These are phyloP conservation scores for Leptatherina wallacei DNA, from an alignment of 2,797 vertebrate genomes.

Conservation along the genomic window DNA sequence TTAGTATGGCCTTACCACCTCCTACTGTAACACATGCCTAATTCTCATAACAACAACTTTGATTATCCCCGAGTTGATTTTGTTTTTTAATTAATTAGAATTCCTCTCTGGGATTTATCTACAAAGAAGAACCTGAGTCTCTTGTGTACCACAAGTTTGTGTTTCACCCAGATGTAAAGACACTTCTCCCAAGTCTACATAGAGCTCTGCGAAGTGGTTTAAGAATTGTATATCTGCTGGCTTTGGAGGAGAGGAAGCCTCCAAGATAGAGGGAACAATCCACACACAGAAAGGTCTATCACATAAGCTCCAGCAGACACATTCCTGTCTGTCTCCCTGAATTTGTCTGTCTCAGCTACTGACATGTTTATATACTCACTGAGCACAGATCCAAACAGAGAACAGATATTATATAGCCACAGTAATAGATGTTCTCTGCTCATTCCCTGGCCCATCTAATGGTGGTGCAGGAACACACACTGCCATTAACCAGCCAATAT, in stretches of 20 bases:
- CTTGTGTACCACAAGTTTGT: background rate
- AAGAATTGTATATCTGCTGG: slow-evolving; percentile 20
- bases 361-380: slow-evolving; percentile 63
- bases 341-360: slow-evolving; percentile 43
- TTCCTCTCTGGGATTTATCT: background rate
- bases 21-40: too few species aligned
- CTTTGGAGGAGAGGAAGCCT: slow-evolving; percentile 13
- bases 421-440: slow-evolving; percentile 45
- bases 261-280: background rate
- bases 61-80: background rate
- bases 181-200: background rate
- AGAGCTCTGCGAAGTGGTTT: background rate
- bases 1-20: background rate
- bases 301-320: slow-evolving; percentile 53
- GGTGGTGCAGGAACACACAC: background rate
- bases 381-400: slow-evolving; percentile 53
- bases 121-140: background rate
- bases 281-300: slow-evolving; percentile 51
- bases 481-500: background rate
- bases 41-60: background rate
- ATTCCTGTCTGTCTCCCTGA: slow-evolving; percentile 40
- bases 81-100: background rate
- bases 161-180: background rate
- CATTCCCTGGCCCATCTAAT: slow-evolving; percentile 18
- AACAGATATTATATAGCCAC: slow-evolving; percentile 55